Evolutionary conservation across 2,888 invertebrate genomes (phyloP).

Genomic region (Oasisia sp.): DNA sequence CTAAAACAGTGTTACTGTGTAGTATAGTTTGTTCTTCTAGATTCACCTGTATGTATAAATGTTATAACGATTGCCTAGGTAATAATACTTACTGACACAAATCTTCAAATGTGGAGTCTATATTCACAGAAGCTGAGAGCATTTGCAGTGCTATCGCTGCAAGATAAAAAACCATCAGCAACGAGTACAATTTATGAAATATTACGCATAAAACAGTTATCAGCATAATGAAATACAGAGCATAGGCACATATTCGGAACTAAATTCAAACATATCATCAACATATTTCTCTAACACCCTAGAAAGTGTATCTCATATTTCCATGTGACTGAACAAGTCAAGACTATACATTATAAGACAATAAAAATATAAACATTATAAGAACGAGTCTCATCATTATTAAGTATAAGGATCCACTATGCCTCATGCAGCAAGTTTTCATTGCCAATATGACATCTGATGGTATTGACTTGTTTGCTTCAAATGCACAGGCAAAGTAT

Average conservation of each 20-base stretch:
- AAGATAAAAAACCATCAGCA: not conserved
- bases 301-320: not conserved
- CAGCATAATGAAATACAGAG: not conserved
- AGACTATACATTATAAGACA: not conserved
- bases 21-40: not conserved
- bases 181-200: not conserved
- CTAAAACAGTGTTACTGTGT: too few species aligned
- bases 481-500: not conserved
- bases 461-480: not conserved
- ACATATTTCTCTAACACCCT: not conserved
- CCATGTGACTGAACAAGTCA: not conserved
- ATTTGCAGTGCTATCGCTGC: constrained; percentile 34
- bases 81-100: constrained; percentile 33
- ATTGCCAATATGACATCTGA: not conserved
- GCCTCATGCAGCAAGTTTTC: not conserved
- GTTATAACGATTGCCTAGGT: not conserved
- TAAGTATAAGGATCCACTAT: not conserved
- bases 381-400: not conserved
- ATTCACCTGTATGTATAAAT: not conserved
- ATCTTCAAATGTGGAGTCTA: constrained; percentile 34
- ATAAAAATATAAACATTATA: not conserved
- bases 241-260: not conserved
- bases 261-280: not conserved
- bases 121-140: constrained; percentile 34
- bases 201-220: not conserved